Evolutionary conservation across 2,113 vertebrate genomes (phyloP).

Genomic region (Montifringilla adamsi): DNA sequence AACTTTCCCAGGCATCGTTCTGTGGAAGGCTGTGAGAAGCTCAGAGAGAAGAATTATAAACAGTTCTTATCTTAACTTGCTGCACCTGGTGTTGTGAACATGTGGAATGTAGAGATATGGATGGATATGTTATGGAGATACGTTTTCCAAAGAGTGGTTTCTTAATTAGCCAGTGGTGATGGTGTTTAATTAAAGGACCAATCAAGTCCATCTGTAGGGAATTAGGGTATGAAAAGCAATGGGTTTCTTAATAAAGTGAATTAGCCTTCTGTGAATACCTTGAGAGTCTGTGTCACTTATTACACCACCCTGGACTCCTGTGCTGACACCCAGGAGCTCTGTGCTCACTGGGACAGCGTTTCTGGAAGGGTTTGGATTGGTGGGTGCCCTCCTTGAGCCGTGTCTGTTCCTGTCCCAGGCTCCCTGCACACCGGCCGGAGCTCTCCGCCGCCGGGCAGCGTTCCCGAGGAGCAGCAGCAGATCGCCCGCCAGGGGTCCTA

Average conservation of each 20-base stretch:
- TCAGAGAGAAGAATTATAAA: not conserved
- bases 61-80: not conserved
- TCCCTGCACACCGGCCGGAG: conserved; percentile 88
- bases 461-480: conserved; percentile 91
- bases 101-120: not conserved
- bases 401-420: conserved; percentile 66
- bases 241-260: not conserved
- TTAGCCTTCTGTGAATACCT: not conserved
- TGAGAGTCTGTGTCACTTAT: not conserved
- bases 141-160: not conserved
- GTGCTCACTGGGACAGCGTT: rapidly evolving
- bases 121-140: not conserved
- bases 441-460: conserved; percentile 86
- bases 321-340: not conserved
- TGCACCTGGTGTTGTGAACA: not conserved
- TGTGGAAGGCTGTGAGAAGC: not conserved
- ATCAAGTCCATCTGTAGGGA: not conserved
- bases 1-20: not conserved
- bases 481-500: conserved; percentile 90
- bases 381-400: not conserved
- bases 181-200: not conserved
- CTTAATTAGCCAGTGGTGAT: not conserved
- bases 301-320: not conserved
- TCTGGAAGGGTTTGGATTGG: not conserved
- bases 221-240: not conserved